Conservation (phyloP, 2,113 vertebrate genomes). For the Calyptommatus sinebrachiatus region DNA sequence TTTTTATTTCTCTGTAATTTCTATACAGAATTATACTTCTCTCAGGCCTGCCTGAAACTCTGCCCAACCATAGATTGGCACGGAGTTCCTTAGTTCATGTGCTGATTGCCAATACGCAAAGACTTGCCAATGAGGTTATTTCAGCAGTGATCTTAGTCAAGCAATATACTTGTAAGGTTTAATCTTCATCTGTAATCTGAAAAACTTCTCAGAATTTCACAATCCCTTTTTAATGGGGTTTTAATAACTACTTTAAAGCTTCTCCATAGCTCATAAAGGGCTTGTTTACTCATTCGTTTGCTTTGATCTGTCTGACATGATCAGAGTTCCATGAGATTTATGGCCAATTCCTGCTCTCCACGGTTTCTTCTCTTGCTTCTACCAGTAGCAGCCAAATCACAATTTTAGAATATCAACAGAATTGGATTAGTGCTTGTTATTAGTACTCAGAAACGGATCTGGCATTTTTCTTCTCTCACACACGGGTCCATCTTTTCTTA, state of each 20-base stretch:
- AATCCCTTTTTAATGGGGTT: neutral
- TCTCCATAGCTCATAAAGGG: neutral
- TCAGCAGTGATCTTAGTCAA: neutral
- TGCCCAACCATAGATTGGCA: neutral
- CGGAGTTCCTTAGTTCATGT: neutral
- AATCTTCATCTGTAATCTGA: neutral
- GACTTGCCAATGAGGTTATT: neutral
- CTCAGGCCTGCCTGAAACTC: neutral
- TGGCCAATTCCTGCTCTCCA: too few relatives aligned
- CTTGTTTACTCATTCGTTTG: neutral
- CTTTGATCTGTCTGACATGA: neutral
- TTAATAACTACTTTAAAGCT: neutral
- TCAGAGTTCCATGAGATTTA: neutral
- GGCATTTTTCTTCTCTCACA: neutral
- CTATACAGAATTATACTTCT: neutral
- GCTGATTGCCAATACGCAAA: neutral
- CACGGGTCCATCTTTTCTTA: neutral
- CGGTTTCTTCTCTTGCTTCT: too few relatives aligned
- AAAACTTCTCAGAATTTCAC: neutral
- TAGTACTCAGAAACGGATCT: neutral
- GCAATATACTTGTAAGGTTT: neutral
- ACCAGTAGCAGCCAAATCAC: neutral
- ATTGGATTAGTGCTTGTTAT: too few relatives aligned
- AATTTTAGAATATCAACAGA: neutral
- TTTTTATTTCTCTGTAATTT: neutral